phyloP scores from a whole-genome alignment of 2,888 invertebrate genomes.

The Eupeodes luniger region DNA sequence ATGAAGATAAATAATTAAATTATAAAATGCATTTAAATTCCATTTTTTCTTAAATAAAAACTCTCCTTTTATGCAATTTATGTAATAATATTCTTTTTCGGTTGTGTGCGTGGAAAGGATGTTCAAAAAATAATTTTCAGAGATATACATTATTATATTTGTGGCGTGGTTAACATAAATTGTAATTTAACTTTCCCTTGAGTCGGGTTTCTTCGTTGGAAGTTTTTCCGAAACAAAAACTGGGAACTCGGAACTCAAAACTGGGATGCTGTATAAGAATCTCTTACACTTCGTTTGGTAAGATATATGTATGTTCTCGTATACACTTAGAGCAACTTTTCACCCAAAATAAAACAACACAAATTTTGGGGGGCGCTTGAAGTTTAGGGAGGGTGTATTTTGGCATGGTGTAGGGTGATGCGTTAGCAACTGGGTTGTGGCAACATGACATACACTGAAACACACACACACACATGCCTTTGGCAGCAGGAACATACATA shows the following conservation, averaged over 20 bases:
- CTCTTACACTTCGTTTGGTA: constrained; percentile 34
- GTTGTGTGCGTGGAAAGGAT: constrained; percentile 30
- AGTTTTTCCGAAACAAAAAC: constrained; percentile 15
- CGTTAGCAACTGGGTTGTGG: constrained; percentile 35
- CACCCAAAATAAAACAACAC: constrained; percentile 58
- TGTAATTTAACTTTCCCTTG: constrained; percentile 71
- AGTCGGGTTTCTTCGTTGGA: constrained; percentile 61
- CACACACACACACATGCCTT: too few relatives aligned
- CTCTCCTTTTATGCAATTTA: background rate
- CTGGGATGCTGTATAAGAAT: constrained; percentile 10
- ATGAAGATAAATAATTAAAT: background rate
- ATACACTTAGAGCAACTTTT: constrained; percentile 57
- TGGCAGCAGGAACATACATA: background rate
- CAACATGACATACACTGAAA: constrained; percentile 9
- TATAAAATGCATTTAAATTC: constrained; percentile 22
- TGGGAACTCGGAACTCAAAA: background rate
- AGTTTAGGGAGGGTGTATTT: background rate
- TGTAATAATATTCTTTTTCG: background rate
- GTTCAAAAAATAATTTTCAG: constrained; percentile 45
- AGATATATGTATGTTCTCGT: background rate
- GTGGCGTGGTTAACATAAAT: constrained; percentile 58
- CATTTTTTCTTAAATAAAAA: background rate
- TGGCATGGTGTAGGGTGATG: background rate
- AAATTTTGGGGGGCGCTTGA: background rate
- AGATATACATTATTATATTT: constrained; percentile 48